Evolutionary conservation across 53 echinoderm and acorn worm genomes (phyloP), one percentile per base, ranked within the genome.

Genomic region (Astropecten irregularis): DNA sequence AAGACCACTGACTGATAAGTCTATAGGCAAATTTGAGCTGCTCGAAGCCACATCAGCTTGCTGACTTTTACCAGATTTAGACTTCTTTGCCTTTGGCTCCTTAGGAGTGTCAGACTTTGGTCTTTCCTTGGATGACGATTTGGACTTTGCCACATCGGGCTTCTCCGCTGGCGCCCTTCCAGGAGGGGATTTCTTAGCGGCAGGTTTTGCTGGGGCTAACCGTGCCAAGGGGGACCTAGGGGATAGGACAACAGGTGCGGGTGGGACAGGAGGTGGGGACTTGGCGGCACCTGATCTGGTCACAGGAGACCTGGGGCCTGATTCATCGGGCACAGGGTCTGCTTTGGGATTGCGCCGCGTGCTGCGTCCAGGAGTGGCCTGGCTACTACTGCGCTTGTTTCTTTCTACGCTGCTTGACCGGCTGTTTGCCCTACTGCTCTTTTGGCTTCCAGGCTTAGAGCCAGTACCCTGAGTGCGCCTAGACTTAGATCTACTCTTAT

Each of bases 401-500:
- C 73, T 61, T 50, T 73, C 70, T 25, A 63, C 46, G 49, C 74
- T 85, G 49, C 76, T 68, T 19, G 86, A 50, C 0, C 90, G 84
- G n/a, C 91, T 88, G 10, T 71, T 88, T 44, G 86, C 88, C 67
- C 87, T 72, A 65, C 90, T 90, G 23, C 88, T 79, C 14, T 88
- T 84, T 37, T 84, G 67, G 57, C 74, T 83, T 5, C 83, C 42
- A 19, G 30, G 63, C 63, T 42, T 83, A 9, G 73, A 66, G 26
- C 53, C 48, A 34, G 71, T 49, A 28, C 67, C 86, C 85, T 85
- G 76, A 44, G 36, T 89, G 77, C 68, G 67, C 13, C 40, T 34
- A 54, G 69, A 65, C 85, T 84, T 88, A 68, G 89, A 88, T 66
- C 74, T 85, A 73, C 65, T 86, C 72, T 92, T 97, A 94, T 83